Evolutionary conservation across 2,888 invertebrate genomes (phyloP).

Genomic region (Furcula furcula): DNA sequence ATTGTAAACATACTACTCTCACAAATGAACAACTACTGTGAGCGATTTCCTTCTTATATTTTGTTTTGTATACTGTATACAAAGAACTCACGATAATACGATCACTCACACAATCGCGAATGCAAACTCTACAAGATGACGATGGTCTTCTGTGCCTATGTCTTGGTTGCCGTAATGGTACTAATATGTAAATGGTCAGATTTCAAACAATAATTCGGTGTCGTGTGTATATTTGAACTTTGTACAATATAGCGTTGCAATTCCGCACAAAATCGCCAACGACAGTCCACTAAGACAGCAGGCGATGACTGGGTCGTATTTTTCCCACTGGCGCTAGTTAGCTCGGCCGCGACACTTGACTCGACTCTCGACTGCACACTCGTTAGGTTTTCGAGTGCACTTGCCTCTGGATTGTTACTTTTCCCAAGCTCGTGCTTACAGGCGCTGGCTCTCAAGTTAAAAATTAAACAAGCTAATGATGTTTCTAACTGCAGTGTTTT

Average conservation of each 20-base stretch:
- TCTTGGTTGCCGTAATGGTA: too few relatives aligned
- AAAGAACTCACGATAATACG: too few relatives aligned
- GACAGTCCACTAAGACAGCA: slow-evolving; percentile 6
- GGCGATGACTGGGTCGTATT: slow-evolving; percentile 21
- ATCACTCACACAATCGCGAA: too few relatives aligned
- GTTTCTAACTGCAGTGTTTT: slow-evolving; percentile 23
- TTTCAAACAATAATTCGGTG: too few relatives aligned
- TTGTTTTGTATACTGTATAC: slow-evolving; percentile 12
- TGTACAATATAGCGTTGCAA: too few relatives aligned
- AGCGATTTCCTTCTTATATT: slow-evolving; percentile 34
- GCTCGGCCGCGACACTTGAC: slow-evolving; percentile 48
- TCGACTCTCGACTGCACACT: slow-evolving; percentile 55
- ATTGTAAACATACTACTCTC: slow-evolving; percentile 58
- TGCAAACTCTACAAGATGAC: too few relatives aligned
- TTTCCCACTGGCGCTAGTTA: slow-evolving; percentile 52
- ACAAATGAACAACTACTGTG: slow-evolving; percentile 54
- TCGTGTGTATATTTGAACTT: too few relatives aligned
- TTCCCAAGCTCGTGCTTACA: slow-evolving; percentile 29
- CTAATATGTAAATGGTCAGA: too few relatives aligned
- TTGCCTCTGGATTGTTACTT: slow-evolving; percentile 59
- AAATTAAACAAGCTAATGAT: slow-evolving; percentile 45
- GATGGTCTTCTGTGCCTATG: too few relatives aligned
- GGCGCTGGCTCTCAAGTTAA: slow-evolving; percentile 31
- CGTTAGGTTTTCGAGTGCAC: slow-evolving; percentile 57
- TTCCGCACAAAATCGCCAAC: slow-evolving; percentile 7